These are phyloP conservation scores for Notamacropus eugenii DNA, from an alignment of 2,797 vertebrate species.

Conservation along the genomic window DNA sequence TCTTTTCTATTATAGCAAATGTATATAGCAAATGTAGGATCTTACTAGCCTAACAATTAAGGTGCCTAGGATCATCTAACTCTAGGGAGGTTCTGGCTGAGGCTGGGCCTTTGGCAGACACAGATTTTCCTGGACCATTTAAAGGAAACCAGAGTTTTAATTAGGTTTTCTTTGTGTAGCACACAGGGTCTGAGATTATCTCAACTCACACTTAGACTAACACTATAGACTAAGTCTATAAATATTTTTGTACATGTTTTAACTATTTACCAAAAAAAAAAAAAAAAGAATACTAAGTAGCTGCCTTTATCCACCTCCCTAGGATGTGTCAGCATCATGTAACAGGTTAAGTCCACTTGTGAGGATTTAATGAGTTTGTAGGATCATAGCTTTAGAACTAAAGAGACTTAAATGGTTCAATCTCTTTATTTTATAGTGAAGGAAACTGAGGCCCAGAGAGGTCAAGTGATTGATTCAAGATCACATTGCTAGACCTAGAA, in stretches of 20 bases:
- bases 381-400: neutral
- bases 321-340: neutral
- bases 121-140: neutral
- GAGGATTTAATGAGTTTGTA: constrained; percentile 17
- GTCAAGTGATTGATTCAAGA: neutral
- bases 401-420: neutral
- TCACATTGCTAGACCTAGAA: neutral
- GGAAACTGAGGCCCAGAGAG: neutral
- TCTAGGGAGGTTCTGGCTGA: neutral
- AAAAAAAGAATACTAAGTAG: neutral
- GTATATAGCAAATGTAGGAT: neutral
- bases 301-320: neutral
- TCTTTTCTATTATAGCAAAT: too few species aligned
- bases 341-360: neutral
- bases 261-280: constrained; percentile 1
- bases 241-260: too few species aligned
- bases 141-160: too few species aligned
- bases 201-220: too few species aligned
- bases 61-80: neutral
- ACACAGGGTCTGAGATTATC: too few species aligned
- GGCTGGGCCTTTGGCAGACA: neutral
- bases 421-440: neutral
- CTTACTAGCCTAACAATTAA: neutral
- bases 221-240: too few species aligned
- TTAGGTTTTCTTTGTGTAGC: too few species aligned